These are phyloP conservation scores for Tragelaphus eurycerus DNA, from an alignment of 2,797 vertebrate genomes.

Conservation along the genomic window DNA sequence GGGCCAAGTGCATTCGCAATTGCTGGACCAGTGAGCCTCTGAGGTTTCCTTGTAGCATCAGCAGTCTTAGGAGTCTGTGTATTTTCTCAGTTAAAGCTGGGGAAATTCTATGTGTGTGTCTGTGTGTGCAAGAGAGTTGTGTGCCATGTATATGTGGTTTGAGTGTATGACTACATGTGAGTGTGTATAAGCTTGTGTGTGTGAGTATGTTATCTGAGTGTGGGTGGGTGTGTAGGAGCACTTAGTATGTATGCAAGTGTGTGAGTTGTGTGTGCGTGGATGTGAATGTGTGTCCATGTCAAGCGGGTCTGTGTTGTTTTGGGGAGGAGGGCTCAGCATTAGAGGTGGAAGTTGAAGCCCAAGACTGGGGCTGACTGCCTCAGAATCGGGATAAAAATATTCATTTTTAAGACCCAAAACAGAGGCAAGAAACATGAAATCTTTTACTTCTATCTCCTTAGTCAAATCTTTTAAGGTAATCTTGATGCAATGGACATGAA, in stretches of 20 bases:
- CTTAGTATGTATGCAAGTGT: no score
- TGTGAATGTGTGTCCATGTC: not conserved
- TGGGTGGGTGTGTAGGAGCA: accelerated
- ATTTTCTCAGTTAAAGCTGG: not conserved
- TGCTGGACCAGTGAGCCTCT: not conserved
- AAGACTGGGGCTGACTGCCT: not conserved
- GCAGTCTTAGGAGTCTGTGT: not conserved
- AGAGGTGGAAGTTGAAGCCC: not conserved
- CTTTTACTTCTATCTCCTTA: not conserved
- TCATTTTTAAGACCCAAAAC: conserved; percentile 15
- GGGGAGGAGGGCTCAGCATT: accelerated
- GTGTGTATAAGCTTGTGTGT: not conserved
- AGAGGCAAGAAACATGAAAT: not conserved
- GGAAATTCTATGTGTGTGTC: not conserved
- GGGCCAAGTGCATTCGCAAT: no score
- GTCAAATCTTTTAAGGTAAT: conserved; percentile 52
- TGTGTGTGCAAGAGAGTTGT: not conserved
- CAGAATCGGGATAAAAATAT: not conserved
- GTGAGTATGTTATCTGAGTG: not conserved
- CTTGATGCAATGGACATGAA: not conserved
- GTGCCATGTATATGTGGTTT: accelerated
- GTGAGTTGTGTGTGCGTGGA: accelerated
- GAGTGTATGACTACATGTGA: not conserved
- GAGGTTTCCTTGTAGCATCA: accelerated
- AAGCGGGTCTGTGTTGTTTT: not conserved